These are phyloP conservation scores for Pandemis heparana DNA, from an alignment of 2,888 invertebrate species.

Conservation along the genomic window DNA sequence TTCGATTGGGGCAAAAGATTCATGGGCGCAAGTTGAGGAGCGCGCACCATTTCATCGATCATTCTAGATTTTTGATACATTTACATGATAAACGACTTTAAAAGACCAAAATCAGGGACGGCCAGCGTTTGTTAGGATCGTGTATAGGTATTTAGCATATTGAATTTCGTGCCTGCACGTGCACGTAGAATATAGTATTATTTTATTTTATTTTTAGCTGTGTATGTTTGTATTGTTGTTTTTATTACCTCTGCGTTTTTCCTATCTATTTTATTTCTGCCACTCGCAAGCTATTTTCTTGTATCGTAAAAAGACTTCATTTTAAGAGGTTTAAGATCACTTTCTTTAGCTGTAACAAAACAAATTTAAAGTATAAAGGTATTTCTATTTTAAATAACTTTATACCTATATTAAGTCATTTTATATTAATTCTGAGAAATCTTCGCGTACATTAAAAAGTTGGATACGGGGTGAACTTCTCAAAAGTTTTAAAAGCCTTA, in stretches of 20 bases:
- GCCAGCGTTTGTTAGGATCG: conserved; percentile 11
- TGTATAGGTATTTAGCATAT: no score
- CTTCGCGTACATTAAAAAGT: conserved; percentile 20
- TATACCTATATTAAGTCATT: conserved; percentile 5
- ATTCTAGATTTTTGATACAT: conserved; percentile 52
- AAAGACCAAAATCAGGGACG: neutral
- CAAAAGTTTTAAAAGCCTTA: conserved; percentile 22
- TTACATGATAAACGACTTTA: conserved; percentile 54
- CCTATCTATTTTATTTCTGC: no score
- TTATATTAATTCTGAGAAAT: conserved; percentile 14
- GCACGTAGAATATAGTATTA: no score
- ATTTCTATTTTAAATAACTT: neutral
- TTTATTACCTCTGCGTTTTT: no score
- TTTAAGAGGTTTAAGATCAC: neutral
- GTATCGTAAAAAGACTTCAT: no score
- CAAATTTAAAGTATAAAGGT: neutral
- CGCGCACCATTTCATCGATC: conserved; percentile 53
- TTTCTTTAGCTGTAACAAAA: neutral
- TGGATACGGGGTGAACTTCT: conserved; percentile 13
- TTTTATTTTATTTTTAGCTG: no score
- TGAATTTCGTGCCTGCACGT: no score
- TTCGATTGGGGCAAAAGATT: conserved; percentile 51
- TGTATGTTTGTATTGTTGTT: no score
- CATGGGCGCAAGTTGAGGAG: conserved; percentile 50
- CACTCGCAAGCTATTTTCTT: no score